These are phyloP conservation scores for Batillaria attramentaria DNA, from an alignment of 1,140 invertebrate species.

Conservation along the genomic window DNA sequence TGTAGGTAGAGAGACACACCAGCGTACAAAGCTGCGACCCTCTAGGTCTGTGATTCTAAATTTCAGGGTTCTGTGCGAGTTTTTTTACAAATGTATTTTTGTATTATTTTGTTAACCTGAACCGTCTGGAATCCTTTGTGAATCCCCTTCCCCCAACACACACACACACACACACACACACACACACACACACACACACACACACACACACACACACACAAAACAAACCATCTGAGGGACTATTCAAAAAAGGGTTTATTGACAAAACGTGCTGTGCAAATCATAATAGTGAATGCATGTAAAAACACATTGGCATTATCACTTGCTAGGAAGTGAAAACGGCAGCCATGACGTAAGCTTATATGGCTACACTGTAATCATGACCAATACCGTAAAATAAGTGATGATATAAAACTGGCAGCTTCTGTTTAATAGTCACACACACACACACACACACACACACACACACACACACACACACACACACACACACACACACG, in stretches of 20 bases:
- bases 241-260: background rate
- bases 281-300: background rate
- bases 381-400: no score
- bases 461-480: background rate
- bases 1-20: background rate
- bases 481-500: slow-evolving; percentile 15
- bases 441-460: no score
- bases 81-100: background rate
- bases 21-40: background rate
- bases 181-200: background rate
- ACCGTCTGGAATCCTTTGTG: background rate
- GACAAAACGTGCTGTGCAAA: no score
- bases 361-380: background rate
- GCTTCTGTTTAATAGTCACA: no score
- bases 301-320: background rate
- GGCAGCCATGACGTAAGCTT: no score
- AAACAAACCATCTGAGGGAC: background rate
- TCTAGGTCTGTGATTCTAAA: no score
- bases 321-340: no score
- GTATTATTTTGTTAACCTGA: background rate
- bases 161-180: background rate
- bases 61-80: background rate
- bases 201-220: background rate
- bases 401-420: no score
- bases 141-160: background rate